Evolutionary conservation across 1,140 invertebrate genomes (phyloP).

Genomic region (Pinna nobilis): DNA sequence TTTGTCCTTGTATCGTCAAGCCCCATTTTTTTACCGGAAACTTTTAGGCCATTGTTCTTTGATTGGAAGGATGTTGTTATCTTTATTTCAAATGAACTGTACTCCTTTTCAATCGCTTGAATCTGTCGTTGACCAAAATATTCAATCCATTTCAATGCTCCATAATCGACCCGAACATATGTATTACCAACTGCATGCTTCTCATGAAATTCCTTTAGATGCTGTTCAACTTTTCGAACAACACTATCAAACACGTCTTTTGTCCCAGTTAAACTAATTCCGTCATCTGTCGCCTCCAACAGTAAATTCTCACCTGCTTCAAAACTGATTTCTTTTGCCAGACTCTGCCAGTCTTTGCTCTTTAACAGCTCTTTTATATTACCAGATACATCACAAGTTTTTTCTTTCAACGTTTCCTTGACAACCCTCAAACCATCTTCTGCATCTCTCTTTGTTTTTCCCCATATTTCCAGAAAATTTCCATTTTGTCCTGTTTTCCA

Average conservation of each 20-base stretch:
- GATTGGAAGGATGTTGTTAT: too few species aligned
- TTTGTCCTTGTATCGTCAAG: conserved; percentile 17
- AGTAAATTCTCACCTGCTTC: background rate
- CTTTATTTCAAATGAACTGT: background rate
- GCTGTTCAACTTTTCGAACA: background rate
- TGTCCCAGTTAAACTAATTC: background rate
- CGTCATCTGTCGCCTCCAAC: background rate
- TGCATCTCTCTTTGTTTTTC: background rate
- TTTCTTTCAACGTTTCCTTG: background rate
- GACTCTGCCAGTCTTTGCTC: background rate
- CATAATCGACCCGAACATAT: background rate
- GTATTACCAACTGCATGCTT: background rate
- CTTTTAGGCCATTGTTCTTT: background rate
- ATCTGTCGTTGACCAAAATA: conserved; percentile 11
- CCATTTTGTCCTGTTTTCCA: conserved; percentile 15
- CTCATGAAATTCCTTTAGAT: conserved; percentile 6
- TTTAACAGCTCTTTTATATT: background rate
- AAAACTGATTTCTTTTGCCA: background rate
- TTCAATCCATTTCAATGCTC: conserved; percentile 1
- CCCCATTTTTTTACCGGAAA: conserved; percentile 11
- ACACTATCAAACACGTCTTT: background rate
- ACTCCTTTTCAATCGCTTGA: background rate
- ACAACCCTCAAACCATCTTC: background rate
- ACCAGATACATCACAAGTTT: background rate
- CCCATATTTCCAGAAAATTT: background rate